A percentile compares a stretch with the other conserved stretches of the same genome.
Evolutionary conservation across 2,888 invertebrate species (phyloP).

Genomic region (Drosophila demipolita): DNA sequence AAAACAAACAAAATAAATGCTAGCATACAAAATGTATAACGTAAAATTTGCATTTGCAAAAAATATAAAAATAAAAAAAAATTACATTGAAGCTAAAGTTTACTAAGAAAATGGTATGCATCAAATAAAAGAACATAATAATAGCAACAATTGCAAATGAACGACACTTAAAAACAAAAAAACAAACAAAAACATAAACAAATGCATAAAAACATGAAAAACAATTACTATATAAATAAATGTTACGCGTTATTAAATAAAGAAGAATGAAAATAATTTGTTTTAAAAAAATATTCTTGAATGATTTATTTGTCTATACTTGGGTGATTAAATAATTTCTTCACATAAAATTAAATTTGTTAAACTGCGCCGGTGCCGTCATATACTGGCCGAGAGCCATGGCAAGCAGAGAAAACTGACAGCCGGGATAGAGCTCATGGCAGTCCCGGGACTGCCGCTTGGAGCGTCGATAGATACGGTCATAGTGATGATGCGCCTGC

Average conservation of each 20-base stretch:
- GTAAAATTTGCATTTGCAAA: conserved; percentile 59
- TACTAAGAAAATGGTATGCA: conserved; percentile 30
- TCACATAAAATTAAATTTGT: conserved; percentile 66
- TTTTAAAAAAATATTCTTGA: conserved; percentile 81
- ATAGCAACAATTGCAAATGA: conserved; percentile 71
- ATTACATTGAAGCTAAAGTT: conserved; percentile 42
- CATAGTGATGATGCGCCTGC: conserved; percentile 88
- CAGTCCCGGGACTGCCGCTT: conserved; percentile 86
- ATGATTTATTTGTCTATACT: background rate
- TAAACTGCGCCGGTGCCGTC: conserved; percentile 64
- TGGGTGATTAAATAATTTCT: background rate
- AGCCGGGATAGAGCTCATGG: conserved; percentile 86
- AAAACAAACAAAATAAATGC: conserved; percentile 29
- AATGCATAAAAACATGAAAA: conserved; percentile 64
- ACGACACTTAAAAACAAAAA: conserved; percentile 59
- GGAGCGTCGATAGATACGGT: conserved; percentile 87
- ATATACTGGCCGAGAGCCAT: conserved; percentile 88
- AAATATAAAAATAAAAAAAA: conserved; percentile 26
- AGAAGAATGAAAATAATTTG: conserved; percentile 85
- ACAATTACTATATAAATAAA: conserved; percentile 85
- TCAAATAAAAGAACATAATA: conserved; percentile 37
- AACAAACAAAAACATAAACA: conserved; percentile 31
- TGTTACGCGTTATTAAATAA: conserved; percentile 90
- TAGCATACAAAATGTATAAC: conserved; percentile 51
- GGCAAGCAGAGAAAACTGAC: conserved; percentile 90